These are phyloP conservation scores for Sarcophaga peregrina DNA, from an alignment of 1,140 invertebrate genomes.

Conservation along the genomic window DNA sequence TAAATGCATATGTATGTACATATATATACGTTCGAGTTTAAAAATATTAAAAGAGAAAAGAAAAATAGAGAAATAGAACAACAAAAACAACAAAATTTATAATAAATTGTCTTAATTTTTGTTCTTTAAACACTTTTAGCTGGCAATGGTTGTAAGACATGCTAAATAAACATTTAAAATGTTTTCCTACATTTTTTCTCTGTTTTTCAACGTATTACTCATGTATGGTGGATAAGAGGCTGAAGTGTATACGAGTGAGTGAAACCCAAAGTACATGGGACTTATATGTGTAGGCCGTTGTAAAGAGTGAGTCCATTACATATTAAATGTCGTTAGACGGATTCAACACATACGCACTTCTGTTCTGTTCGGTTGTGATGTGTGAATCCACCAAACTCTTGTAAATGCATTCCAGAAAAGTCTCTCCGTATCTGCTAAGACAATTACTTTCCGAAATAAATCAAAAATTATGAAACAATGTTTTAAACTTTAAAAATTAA, in stretches of 20 bases:
- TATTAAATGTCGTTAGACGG: not conserved
- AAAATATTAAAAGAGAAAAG: not conserved
- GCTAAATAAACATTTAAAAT: constrained; percentile 36
- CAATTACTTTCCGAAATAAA: not conserved
- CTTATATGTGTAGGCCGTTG: constrained; percentile 23
- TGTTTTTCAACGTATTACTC: not conserved
- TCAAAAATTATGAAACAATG: constrained; percentile 16
- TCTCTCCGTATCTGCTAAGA: not conserved
- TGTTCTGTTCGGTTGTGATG: too few species aligned
- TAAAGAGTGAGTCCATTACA: too few species aligned
- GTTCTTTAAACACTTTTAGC: constrained; percentile 32
- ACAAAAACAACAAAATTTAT: not conserved
- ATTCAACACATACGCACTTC: not conserved
- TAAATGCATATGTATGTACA: too few species aligned
- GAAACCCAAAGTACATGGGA: not conserved
- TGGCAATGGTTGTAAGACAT: constrained; percentile 36
- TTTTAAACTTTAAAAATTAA: not conserved
- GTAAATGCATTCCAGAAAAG: too few species aligned
- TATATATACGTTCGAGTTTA: not conserved
- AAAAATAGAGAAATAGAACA: too few species aligned
- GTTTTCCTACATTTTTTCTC: not conserved
- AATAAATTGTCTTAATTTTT: constrained; percentile 36
- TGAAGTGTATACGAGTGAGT: not conserved
- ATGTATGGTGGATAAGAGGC: not conserved
- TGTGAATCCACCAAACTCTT: too few species aligned